A percentile compares a stretch with the other conserved stretches of the same genome.
phyloP scores from a whole-genome alignment of 2,113 vertebrate genomes.

The Gymnobelideus leadbeateri region DNA sequence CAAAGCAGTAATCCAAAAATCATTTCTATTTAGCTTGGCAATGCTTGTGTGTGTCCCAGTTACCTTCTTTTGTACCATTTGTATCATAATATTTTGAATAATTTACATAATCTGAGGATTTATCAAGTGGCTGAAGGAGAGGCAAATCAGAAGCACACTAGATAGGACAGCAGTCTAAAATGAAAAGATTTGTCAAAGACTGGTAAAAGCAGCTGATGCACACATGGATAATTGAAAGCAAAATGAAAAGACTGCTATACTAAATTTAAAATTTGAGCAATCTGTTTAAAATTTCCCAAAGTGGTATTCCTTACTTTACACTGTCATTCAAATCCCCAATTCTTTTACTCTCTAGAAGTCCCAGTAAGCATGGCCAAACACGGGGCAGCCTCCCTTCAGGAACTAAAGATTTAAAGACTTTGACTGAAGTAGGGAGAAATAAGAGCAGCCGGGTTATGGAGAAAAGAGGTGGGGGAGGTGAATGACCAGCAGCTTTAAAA shows the following conservation, averaged over 20 bases:
- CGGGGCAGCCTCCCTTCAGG: constrained; percentile 40
- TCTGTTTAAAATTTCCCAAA: constrained; percentile 13
- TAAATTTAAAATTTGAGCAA: background rate
- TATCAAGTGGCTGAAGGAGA: constrained; percentile 59
- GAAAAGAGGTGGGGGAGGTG: constrained; percentile 70
- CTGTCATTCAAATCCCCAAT: constrained; percentile 68
- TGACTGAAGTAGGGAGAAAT: constrained; percentile 1
- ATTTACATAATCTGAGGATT: constrained; percentile 50
- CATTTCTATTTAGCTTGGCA: constrained; percentile 34
- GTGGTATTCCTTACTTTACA: constrained; percentile 49
- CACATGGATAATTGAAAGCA: constrained; percentile 34
- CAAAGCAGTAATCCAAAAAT: constrained; percentile 31
- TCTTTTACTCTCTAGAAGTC: constrained; percentile 61
- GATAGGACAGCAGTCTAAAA: constrained; percentile 47
- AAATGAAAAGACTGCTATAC: constrained; percentile 22
- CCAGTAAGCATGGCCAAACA: constrained; percentile 30
- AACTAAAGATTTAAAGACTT: constrained; percentile 32
- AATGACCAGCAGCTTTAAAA: constrained; percentile 20
- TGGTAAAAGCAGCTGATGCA: constrained; percentile 8
- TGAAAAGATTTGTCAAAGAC: background rate
- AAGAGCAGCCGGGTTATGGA: constrained; percentile 27
- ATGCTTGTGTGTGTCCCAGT: constrained; percentile 44
- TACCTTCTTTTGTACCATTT: constrained; percentile 62
- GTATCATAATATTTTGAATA: constrained; percentile 40
- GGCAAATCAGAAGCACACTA: constrained; percentile 51